These are phyloP conservation scores for Limenitis arthemis DNA, from an alignment of 2,888 invertebrate species.

Conservation along the genomic window DNA sequence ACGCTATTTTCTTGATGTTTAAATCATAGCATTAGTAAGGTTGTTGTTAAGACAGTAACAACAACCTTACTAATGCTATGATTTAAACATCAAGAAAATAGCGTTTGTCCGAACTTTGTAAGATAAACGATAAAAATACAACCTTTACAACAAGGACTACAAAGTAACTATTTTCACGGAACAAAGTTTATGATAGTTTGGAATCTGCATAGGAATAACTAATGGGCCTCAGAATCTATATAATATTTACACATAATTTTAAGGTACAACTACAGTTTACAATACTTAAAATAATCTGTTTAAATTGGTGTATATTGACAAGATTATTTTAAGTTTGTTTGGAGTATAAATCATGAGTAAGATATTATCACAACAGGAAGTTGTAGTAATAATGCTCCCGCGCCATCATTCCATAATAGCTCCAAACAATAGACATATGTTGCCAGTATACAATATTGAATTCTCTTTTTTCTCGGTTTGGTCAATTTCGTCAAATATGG, in stretches of 20 bases:
- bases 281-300: neutral
- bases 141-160: conserved; percentile 19
- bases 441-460: too few species aligned
- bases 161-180: conserved; percentile 20
- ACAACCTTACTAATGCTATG: conserved; percentile 7
- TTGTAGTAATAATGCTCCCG: too few species aligned
- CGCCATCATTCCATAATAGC: too few species aligned
- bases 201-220: too few species aligned
- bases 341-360: too few species aligned
- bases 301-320: neutral
- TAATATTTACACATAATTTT: too few species aligned
- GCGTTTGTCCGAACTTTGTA: conserved; percentile 18
- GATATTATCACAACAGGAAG: too few species aligned
- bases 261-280: neutral
- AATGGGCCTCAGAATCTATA: neutral
- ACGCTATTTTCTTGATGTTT: conserved; percentile 13
- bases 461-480: too few species aligned
- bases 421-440: too few species aligned
- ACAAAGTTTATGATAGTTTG: neutral
- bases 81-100: conserved; percentile 8
- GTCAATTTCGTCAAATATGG: too few species aligned
- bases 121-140: conserved; percentile 19
- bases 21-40: conserved; percentile 9
- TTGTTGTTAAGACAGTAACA: too few species aligned
- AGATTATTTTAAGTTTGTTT: too few species aligned